Conservation (phyloP, 2,797 vertebrate genomes). For the Chiloscyllium punctatum region DNA sequence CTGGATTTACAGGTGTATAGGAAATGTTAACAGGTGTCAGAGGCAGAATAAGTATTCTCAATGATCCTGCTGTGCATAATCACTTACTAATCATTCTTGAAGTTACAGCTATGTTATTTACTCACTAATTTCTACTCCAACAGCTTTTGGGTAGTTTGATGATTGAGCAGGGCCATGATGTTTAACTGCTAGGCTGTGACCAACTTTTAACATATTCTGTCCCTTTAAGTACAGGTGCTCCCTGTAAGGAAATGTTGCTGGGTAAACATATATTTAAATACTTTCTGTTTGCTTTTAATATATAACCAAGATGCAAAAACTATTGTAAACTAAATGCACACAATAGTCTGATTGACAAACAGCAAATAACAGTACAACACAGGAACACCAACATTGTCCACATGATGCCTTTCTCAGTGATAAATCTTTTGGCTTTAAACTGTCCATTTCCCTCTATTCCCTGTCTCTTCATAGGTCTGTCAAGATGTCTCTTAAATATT, state of each 20-base stretch:
- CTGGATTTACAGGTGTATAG: background rate
- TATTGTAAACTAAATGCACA: background rate
- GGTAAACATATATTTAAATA: background rate
- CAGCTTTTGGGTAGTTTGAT: background rate
- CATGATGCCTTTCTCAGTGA: too few species aligned
- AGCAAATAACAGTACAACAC: too few species aligned
- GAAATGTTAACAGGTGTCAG: background rate
- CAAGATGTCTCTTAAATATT: too few species aligned
- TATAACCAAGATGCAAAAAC: background rate
- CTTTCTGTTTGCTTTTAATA: background rate
- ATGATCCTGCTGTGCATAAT: background rate
- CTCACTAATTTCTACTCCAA: background rate
- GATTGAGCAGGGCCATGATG: background rate
- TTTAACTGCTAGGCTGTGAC: background rate
- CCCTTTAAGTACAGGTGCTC: background rate
- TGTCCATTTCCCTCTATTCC: too few species aligned
- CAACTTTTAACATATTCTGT: background rate
- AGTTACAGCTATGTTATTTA: background rate
- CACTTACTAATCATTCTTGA: background rate
- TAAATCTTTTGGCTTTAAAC: too few species aligned
- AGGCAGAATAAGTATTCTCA: background rate
- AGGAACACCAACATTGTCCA: too few species aligned
- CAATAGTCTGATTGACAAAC: background rate
- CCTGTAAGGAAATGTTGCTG: background rate
- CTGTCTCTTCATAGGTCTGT: too few species aligned